These are phyloP conservation scores for Machaerirhynchus nigripectus DNA, from an alignment of 2,113 vertebrate genomes.

Conservation along the genomic window DNA sequence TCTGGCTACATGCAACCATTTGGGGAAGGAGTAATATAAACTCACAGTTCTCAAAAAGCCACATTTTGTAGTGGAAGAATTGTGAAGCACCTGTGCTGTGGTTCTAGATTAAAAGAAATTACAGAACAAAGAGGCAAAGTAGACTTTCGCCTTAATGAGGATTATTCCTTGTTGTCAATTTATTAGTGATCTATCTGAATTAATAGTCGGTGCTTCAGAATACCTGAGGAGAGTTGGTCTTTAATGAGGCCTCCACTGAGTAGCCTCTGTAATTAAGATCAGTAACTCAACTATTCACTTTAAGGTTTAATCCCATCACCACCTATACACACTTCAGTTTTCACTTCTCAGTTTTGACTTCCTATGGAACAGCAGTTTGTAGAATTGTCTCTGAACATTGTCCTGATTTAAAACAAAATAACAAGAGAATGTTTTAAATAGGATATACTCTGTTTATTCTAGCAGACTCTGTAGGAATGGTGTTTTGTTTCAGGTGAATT, in stretches of 20 bases:
- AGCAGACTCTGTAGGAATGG: not conserved
- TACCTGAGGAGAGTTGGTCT: not conserved
- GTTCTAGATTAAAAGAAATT: not conserved
- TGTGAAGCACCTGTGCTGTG: not conserved
- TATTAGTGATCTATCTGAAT: not conserved
- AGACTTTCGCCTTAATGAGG: not conserved
- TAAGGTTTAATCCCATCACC: not conserved
- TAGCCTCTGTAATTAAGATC: not conserved
- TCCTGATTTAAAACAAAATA: not conserved
- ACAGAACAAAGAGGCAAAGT: not conserved
- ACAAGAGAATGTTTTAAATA: not conserved
- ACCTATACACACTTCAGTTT: not conserved
- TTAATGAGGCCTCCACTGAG: not conserved
- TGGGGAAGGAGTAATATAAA: not conserved
- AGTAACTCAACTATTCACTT: not conserved
- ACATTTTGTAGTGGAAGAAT: not conserved
- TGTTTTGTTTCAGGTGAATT: not conserved
- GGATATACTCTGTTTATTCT: not conserved
- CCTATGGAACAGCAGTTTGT: not conserved
- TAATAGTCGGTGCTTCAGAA: not conserved
- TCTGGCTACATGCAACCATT: not conserved
- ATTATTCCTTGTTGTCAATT: not conserved
- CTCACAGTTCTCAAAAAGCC: not conserved
- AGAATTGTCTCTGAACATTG: not conserved
- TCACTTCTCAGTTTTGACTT: not conserved